phyloP scores from a whole-genome alignment of 2,797 vertebrate genomes.

The Pangasius krempfi region DNA sequence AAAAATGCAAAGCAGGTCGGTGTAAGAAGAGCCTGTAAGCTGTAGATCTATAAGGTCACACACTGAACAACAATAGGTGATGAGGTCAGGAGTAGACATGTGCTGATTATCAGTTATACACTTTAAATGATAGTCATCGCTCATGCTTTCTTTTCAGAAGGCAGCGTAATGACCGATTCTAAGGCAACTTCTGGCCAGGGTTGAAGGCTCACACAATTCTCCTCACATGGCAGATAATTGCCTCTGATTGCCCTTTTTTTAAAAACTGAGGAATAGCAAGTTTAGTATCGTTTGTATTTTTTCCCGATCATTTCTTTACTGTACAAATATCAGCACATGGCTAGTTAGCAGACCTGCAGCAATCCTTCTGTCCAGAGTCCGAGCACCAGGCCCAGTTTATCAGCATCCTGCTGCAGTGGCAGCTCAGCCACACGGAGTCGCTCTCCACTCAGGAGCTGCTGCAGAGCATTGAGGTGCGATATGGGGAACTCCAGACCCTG shows the following conservation, averaged over 20 bases:
- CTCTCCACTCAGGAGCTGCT: slow-evolving; percentile 76
- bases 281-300: neutral
- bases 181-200: neutral
- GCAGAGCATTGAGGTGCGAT: slow-evolving; percentile 80
- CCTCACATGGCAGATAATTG: neutral
- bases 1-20: neutral
- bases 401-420: slow-evolving; percentile 52
- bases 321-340: neutral
- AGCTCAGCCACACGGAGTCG: slow-evolving; percentile 61
- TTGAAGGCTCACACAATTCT: neutral
- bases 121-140: neutral
- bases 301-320: neutral
- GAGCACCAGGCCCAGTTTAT: slow-evolving; percentile 57
- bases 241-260: neutral
- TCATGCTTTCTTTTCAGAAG: neutral
- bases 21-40: neutral
- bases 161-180: neutral
- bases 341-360: slow-evolving; percentile 46
- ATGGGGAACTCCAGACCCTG: slow-evolving; percentile 86
- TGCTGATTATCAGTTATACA: neutral
- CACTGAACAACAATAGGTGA: neutral
- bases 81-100: neutral
- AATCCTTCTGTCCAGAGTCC: slow-evolving; percentile 62
- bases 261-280: neutral
- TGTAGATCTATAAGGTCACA: neutral